Percentiles rank a stretch among this genome's conserved stretches.
Evolutionary conservation across 2,888 invertebrate species (phyloP).

Genomic region (Ophion slaviceki): DNA sequence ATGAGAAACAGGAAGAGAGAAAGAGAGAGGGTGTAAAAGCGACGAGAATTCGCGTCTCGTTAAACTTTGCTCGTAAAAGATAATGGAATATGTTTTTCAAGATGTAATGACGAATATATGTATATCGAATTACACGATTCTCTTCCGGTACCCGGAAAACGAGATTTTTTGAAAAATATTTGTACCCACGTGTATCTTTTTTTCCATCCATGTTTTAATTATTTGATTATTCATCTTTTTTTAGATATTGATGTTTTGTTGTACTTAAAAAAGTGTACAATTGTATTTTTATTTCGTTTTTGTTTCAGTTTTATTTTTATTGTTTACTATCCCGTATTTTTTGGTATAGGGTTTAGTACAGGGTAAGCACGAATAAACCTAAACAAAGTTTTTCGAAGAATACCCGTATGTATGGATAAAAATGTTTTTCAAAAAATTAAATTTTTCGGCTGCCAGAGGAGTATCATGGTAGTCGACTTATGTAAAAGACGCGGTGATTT

Average conservation of each 20-base stretch:
- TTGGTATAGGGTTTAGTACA: too few relatives aligned
- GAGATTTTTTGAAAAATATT: background rate
- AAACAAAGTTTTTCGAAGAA: too few relatives aligned
- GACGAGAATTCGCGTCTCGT: conserved; percentile 50
- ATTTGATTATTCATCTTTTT: background rate
- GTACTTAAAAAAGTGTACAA: too few relatives aligned
- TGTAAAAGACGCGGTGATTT: background rate
- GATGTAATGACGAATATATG: conserved; percentile 24
- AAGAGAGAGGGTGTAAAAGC: background rate
- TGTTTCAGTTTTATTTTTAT: background rate
- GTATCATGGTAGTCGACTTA: background rate
- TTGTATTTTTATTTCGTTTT: background rate
- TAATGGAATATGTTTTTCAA: conserved; percentile 54
- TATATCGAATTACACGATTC: background rate
- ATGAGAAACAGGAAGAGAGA: background rate
- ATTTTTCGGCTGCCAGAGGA: background rate
- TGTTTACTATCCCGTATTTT: too few relatives aligned
- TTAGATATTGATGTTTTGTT: background rate
- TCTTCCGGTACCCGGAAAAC: background rate
- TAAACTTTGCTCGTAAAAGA: conserved; percentile 66
- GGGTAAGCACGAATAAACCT: too few relatives aligned
- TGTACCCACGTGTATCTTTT: background rate
- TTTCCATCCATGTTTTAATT: background rate
- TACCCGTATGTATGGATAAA: too few relatives aligned
- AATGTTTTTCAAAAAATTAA: too few relatives aligned